These are phyloP conservation scores for Archocentrus centrarchus DNA, from an alignment of 2,113 vertebrate genomes.

Conservation along the genomic window DNA sequence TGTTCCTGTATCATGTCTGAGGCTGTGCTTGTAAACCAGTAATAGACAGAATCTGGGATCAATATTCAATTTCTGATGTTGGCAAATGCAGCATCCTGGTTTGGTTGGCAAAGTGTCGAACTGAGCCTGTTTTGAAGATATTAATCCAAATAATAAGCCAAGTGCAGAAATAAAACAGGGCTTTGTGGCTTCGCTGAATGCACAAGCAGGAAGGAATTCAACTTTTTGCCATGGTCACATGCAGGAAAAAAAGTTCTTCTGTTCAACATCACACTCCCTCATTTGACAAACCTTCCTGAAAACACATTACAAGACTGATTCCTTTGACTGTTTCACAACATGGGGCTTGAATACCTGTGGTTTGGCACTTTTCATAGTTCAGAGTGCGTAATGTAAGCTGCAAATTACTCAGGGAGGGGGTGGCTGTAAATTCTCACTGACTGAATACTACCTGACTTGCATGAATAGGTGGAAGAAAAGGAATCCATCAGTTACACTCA, in stretches of 20 bases:
- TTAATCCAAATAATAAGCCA: constrained; percentile 51
- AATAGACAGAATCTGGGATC: constrained; percentile 58
- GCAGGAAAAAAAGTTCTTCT: constrained; percentile 24
- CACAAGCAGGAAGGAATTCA: constrained; percentile 47
- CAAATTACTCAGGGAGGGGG: constrained; percentile 27
- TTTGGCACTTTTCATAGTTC: constrained; percentile 16
- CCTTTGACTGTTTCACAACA: constrained; percentile 40
- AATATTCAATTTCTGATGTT: neutral
- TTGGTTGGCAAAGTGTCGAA: constrained; percentile 19
- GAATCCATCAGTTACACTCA: constrained; percentile 38
- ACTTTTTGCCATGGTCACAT: constrained; percentile 1
- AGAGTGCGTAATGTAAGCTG: constrained; percentile 11
- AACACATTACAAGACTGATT: constrained; percentile 31
- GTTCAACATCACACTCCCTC: constrained; percentile 41
- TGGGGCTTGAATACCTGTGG: constrained; percentile 44
- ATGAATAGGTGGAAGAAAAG: constrained; percentile 7
- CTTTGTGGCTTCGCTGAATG: constrained; percentile 42
- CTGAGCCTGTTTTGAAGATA: constrained; percentile 48
- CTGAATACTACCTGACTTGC: neutral
- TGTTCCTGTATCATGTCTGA: neutral
- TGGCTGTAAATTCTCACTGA: constrained; percentile 32
- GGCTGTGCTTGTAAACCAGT: constrained; percentile 2
- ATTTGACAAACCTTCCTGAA: constrained; percentile 33
- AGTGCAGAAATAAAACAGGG: constrained; percentile 61
- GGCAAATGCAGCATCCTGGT: constrained; percentile 2